A percentile compares a stretch with the other conserved stretches of the same genome.
phyloP scores from a whole-genome alignment of 2,113 vertebrate genomes.

The Rhinopomastus cyanomelas region DNA sequence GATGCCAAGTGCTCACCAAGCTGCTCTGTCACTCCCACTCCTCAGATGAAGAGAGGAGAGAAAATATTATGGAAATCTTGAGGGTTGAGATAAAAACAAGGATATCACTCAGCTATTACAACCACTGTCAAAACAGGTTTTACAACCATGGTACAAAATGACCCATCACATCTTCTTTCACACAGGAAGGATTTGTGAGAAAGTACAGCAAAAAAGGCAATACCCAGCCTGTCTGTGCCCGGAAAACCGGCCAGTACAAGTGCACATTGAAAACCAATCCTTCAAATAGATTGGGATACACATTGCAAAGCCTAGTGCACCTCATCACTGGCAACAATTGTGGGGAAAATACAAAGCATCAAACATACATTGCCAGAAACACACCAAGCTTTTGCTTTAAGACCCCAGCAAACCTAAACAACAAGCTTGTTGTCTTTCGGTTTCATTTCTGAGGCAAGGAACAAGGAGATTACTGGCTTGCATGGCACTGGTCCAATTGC shows the following conservation, averaged over 20 bases:
- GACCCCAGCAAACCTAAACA: not conserved
- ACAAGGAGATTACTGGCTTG: not conserved
- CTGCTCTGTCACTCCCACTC: not conserved
- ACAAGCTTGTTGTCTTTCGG: not conserved
- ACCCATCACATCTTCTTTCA: not conserved
- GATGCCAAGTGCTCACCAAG: not conserved
- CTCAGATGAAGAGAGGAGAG: not conserved
- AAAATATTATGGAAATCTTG: not conserved
- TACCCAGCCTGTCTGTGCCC: not conserved
- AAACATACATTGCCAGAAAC: not conserved
- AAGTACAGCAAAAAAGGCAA: not conserved
- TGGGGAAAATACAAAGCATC: not conserved
- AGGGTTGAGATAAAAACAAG: not conserved
- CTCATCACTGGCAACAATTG: not conserved
- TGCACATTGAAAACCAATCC: not conserved
- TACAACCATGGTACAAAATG: not conserved
- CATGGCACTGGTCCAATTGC: not conserved
- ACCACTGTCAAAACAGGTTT: not conserved
- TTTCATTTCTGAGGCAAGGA: not conserved
- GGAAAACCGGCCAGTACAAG: not conserved
- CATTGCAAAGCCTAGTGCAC: not conserved
- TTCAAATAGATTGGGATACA: not conserved
- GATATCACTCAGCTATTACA: not conserved
- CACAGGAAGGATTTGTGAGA: not conserved
- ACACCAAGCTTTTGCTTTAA: not conserved